A percentile compares a stretch with the other conserved stretches of the same genome.
Conservation (phyloP, 2,888 invertebrate genomes). For the Aricia artaxerxes region DNA sequence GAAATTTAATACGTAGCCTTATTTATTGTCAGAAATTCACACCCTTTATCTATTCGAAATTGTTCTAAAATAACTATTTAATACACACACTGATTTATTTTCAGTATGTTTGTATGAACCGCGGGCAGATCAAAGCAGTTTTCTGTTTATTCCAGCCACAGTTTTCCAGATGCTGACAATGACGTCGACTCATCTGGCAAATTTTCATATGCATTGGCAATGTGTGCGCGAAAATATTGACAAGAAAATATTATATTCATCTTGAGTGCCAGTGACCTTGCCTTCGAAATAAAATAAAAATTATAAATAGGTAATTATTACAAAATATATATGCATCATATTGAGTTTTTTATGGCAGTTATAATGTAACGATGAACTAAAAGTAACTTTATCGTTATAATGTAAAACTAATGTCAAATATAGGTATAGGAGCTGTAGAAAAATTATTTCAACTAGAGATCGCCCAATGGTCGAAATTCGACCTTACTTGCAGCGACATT, state of each 20-base stretch:
- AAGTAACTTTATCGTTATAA: too few relatives aligned
- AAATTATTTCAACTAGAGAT: background rate
- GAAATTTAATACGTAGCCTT: too few relatives aligned
- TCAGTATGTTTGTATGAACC: background rate
- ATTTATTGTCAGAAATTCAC: background rate
- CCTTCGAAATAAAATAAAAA: background rate
- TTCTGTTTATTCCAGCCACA: background rate
- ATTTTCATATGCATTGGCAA: background rate
- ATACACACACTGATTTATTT: background rate
- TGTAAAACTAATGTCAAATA: background rate
- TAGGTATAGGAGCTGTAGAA: background rate
- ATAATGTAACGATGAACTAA: too few relatives aligned
- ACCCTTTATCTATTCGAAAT: background rate
- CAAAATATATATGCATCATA: too few relatives aligned
- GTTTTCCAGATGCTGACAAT: conserved; percentile 2
- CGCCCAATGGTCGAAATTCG: too few relatives aligned
- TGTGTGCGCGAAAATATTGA: background rate
- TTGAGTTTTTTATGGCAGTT: too few relatives aligned
- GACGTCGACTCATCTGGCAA: background rate
- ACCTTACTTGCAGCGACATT: too few relatives aligned
- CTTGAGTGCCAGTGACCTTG: background rate
- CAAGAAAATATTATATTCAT: background rate
- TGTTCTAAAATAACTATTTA: background rate
- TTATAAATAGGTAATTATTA: too few relatives aligned
- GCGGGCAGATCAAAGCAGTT: background rate